These are phyloP conservation scores for Gastrophysa polygoni DNA, from an alignment of 2,888 invertebrate species.

Conservation along the genomic window DNA sequence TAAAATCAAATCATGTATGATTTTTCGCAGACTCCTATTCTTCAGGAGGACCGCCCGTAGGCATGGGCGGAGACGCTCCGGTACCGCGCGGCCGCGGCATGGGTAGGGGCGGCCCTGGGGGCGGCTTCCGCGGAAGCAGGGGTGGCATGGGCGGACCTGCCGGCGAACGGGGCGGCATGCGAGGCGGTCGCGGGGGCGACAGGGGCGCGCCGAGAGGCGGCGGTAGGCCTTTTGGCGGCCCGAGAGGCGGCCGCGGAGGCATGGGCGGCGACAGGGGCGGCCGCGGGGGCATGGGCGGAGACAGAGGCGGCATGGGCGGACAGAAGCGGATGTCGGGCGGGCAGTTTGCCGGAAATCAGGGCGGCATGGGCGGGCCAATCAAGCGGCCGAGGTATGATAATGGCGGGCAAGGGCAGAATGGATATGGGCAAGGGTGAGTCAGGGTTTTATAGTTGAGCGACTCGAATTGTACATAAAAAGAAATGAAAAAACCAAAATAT, in stretches of 20 bases:
- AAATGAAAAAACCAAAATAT: no score
- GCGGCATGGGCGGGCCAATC: conserved; percentile 44
- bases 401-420: conserved; percentile 44
- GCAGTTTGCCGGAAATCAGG: conserved; percentile 40
- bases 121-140: conserved; percentile 34
- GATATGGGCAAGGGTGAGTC: conserved; percentile 46
- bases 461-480: no score
- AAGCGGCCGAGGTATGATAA: conserved; percentile 51
- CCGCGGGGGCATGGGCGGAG: conserved; percentile 26
- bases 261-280: conserved; percentile 31
- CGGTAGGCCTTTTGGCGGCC: conserved; percentile 33
- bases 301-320: conserved; percentile 39
- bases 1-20: not conserved
- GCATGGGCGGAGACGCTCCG: conserved; percentile 34
- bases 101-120: conserved; percentile 39
- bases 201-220: conserved; percentile 36
- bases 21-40: conserved; percentile 5
- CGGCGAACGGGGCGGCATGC: conserved; percentile 25
- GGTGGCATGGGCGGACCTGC: conserved; percentile 34
- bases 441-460: conserved; percentile 23
- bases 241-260: conserved; percentile 28
- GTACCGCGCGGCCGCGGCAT: conserved; percentile 40
- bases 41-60: conserved; percentile 31
- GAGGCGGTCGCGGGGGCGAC: conserved; percentile 24
- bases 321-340: conserved; percentile 42